A percentile compares a stretch with the other conserved stretches of the same genome.
These are phyloP conservation scores for Coluber constrictor DNA, from an alignment of 2,797 vertebrate species.

Conservation along the genomic window DNA sequence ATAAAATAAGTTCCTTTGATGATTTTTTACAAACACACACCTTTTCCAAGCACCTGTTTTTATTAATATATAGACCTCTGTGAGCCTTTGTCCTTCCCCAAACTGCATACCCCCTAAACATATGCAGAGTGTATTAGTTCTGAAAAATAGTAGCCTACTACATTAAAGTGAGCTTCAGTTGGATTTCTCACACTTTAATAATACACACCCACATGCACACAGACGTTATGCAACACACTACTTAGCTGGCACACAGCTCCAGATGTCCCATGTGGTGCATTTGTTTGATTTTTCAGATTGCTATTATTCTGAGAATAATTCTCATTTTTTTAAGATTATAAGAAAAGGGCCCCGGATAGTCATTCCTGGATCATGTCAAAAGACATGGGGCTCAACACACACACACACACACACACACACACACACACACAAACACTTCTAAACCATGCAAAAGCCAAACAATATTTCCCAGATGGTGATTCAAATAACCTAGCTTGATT, in stretches of 20 bases:
- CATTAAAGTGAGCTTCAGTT: not conserved
- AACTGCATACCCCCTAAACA: not conserved
- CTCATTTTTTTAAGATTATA: not conserved
- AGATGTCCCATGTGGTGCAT: too few relatives aligned
- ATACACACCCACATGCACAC: not conserved
- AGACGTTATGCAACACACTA: not conserved
- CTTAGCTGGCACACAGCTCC: not conserved
- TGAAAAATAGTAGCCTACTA: not conserved
- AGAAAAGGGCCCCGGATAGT: not conserved
- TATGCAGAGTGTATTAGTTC: not conserved
- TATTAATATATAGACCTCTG: not conserved
- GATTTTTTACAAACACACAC: not conserved
- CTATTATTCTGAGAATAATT: not conserved
- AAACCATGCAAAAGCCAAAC: not conserved
- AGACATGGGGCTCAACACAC: too few relatives aligned
- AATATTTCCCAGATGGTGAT: not conserved
- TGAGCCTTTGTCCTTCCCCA: not conserved
- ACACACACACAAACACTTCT: too few relatives aligned
- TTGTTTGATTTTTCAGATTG: not conserved
- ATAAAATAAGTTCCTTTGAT: not conserved
- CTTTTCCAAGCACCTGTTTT: not conserved
- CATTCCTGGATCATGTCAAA: accelerated
- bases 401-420: too few relatives aligned
- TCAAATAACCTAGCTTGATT: not conserved
- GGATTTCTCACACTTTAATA: not conserved